Percentiles rank a stretch among this genome's conserved stretches.
Evolutionary conservation across 1,140 invertebrate genomes (phyloP).

Genomic region (Solen grandis): DNA sequence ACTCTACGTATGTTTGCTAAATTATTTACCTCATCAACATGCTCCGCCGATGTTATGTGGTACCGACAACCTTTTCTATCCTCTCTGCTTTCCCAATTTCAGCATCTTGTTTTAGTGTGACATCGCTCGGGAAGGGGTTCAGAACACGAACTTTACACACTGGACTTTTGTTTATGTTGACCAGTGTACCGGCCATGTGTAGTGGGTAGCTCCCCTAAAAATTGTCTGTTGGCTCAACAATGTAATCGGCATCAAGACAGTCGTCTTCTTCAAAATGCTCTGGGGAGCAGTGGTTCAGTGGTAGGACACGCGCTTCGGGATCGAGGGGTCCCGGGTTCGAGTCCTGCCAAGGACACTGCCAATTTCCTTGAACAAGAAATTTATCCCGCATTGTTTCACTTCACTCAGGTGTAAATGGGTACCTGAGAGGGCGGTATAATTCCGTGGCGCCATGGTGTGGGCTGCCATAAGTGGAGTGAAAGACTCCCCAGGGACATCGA

Average conservation of each 20-base stretch:
- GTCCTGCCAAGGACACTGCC: too few relatives aligned
- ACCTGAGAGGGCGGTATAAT: too few relatives aligned
- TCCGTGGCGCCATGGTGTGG: too few relatives aligned
- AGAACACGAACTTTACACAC: background rate
- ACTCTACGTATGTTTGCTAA: background rate
- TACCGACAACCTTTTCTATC: background rate
- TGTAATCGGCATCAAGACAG: background rate
- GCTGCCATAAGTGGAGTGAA: too few relatives aligned
- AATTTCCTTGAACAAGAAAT: too few relatives aligned
- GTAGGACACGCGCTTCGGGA: too few relatives aligned
- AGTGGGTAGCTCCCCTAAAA: conserved; percentile 15
- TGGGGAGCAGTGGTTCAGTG: too few relatives aligned
- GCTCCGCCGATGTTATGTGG: background rate
- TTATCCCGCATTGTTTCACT: too few relatives aligned
- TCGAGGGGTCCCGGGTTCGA: too few relatives aligned
- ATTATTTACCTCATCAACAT: background rate
- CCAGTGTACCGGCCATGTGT: background rate
- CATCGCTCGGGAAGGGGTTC: conserved; percentile 7
- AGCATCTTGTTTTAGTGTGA: background rate
- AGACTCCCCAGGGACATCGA: too few relatives aligned
- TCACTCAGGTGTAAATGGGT: too few relatives aligned
- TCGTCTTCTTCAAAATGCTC: conserved; percentile 25
- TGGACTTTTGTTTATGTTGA: conserved; percentile 5
- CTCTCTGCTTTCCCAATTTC: too few relatives aligned
- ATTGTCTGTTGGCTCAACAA: conserved; percentile 10